phyloP scores from a whole-genome alignment of 1,140 invertebrate species.

The Anadara kagoshimensis region DNA sequence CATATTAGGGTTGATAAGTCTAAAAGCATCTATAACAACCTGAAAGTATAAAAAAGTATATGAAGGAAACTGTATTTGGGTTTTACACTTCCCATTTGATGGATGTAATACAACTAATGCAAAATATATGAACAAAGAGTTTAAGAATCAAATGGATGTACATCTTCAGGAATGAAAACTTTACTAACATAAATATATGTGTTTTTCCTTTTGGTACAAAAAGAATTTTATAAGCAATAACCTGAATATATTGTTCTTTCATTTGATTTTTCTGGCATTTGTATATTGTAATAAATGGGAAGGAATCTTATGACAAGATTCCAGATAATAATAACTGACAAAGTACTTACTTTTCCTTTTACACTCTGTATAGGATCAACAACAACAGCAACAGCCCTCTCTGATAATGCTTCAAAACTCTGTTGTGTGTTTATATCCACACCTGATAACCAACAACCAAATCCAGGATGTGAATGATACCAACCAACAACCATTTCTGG shows the following conservation, averaged over 20 bases:
- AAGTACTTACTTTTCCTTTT: slow-evolving; percentile 84
- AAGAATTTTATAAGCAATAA: no score
- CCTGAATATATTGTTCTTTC: no score
- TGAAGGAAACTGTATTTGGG: not conserved
- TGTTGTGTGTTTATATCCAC: slow-evolving; percentile 99
- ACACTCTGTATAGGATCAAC: slow-evolving; percentile 99
- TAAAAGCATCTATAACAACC: slow-evolving; percentile 78
- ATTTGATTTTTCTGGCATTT: no score
- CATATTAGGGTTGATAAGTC: slow-evolving; percentile 98
- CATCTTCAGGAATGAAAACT: no score
- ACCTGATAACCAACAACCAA: slow-evolving; percentile 99
- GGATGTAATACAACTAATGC: no score
- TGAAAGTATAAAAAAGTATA: slow-evolving; percentile 34
- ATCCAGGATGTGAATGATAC: slow-evolving; percentile 99
- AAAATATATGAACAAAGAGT: no score
- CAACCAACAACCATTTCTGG: slow-evolving; percentile 99
- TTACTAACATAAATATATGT: no score
- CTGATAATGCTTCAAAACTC: slow-evolving; percentile 98
- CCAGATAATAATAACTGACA: no score
- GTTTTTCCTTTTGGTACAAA: no score
- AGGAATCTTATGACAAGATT: not conserved
- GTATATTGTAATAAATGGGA: no score
- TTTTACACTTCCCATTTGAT: no score
- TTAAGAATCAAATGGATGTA: no score
- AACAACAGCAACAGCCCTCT: slow-evolving; percentile 98